Evolutionary conservation across 2,113 vertebrate genomes (phyloP).

Genomic region (Macquaria australasica): DNA sequence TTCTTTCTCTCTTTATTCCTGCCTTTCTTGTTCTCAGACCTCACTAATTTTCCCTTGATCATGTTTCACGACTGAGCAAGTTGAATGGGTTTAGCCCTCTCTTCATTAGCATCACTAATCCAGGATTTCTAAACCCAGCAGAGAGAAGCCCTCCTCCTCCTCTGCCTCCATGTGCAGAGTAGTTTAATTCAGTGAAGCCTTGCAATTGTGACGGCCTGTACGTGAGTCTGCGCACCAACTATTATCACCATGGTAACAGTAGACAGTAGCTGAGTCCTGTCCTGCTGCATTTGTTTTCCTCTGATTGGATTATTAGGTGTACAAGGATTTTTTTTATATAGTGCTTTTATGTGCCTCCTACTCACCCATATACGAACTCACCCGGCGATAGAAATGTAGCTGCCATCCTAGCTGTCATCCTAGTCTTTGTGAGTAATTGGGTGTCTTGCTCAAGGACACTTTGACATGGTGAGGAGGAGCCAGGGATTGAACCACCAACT

Average conservation of each 20-base stretch:
- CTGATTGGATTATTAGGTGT: background rate
- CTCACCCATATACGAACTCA: background rate
- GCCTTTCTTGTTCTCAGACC: background rate
- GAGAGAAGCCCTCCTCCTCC: constrained; percentile 9
- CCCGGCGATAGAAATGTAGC: background rate
- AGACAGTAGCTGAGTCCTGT: background rate
- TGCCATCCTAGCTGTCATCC: background rate
- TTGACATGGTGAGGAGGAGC: background rate
- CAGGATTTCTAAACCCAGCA: constrained; percentile 49
- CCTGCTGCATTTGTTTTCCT: constrained; percentile 4
- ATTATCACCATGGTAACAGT: constrained; percentile 24
- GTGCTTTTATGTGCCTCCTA: background rate
- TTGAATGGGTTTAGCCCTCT: constrained; percentile 39
- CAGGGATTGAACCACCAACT: background rate
- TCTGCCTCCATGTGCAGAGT: background rate
- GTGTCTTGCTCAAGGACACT: background rate
- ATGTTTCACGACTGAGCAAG: constrained; percentile 30
- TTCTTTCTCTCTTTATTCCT: background rate
- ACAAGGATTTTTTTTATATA: background rate
- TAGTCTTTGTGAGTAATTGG: background rate
- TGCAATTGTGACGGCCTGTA: background rate
- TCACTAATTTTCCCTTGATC: constrained; percentile 31
- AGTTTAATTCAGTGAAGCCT: constrained; percentile 24
- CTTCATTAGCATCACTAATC: constrained; percentile 61
- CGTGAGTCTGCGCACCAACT: background rate